Base-by-base conservation (phyloP, 2,113 vertebrate genomes). In the Acrocephalus kingi region DNA sequence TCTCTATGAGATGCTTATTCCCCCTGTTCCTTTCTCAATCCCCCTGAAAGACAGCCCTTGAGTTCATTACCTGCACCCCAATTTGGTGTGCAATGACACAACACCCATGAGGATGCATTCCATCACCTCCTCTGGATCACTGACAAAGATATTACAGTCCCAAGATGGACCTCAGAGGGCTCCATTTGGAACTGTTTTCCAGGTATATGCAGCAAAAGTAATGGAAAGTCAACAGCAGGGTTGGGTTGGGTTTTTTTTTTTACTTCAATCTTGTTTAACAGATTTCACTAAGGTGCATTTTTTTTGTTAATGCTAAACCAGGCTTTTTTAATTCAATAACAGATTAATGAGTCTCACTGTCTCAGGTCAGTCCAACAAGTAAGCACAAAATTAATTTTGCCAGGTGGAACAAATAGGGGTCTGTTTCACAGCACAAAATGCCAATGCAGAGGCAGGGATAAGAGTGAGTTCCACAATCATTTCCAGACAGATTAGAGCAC, bases 51-150 rank as follows among this genome's bases (percentile, higher is more conserved):
- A 12, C 23, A 43, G 31, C 16, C 75, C 30, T 46, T 0, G 4
- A 59, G 31, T 10, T 80, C 30, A 11, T 10, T 25, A 19, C 25
- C 41, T 33, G 25, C 54, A 33, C 37, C 21, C 49, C 21, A 24
- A 5, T 9, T 25, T 12, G 27, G 13, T 4, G 9, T 3, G 1
- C 19, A 35, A 35, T 35, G 48, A 9, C 9, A 2, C 2, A 4
- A 22, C 13, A 52, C 13, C 31, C 27, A 37, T 3, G 10, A 79
- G 3, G 6, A 17, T 33, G 13, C 25, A 9, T 20, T 46, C 49
- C 54, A 59, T 25, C 13, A 1, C 39, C 39, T 58, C 28, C 37
- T 61, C 25, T 15, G 27, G 12, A 16, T n/a, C 20, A 6, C 6
- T 73, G 41, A 22, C 25, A n/a, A 22, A n/a, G 49, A 11, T 2